Percentiles rank a stretch among this genome's conserved stretches.
Evolutionary conservation across 64 coral and sea anemone genomes (phyloP).

Genomic region (Dendrophyllia cribrosa): DNA sequence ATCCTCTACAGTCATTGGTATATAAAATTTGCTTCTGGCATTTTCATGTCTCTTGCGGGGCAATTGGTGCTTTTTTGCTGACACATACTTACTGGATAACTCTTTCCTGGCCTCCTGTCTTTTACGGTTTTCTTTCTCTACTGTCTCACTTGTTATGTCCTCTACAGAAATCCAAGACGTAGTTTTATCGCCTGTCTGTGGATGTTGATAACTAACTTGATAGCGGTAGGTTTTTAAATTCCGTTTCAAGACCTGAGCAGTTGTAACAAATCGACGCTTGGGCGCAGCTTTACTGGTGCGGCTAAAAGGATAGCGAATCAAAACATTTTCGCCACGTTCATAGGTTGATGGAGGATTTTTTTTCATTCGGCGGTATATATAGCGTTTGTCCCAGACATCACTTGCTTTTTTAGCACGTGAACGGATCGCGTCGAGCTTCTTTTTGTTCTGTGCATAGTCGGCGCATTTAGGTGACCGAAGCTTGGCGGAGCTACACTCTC

Average conservation of each 20-base stretch:
- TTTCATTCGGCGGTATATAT: constrained; percentile 38
- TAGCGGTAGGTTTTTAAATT: constrained; percentile 32
- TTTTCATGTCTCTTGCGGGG: constrained; percentile 5
- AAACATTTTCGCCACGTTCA: constrained; percentile 54
- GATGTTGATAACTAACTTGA: constrained; percentile 29
- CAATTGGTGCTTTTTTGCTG: constrained; percentile 25
- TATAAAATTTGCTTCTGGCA: constrained; percentile 53
- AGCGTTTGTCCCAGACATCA: constrained; percentile 46
- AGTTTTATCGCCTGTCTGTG: neutral
- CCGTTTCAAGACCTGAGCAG: constrained; percentile 21
- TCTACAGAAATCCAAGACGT: constrained; percentile 62
- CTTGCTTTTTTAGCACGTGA: neutral
- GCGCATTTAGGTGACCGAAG: neutral
- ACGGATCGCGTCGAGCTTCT: neutral
- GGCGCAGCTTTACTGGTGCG: constrained; percentile 23
- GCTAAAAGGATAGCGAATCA: constrained; percentile 59
- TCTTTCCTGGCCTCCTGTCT: constrained; percentile 42
- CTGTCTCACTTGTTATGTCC: constrained; percentile 56
- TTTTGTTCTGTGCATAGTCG: constrained; percentile 3
- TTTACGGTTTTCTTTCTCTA: constrained; percentile 43
- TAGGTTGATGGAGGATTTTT: constrained; percentile 60
- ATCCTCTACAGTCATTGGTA: constrained; percentile 43
- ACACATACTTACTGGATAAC: constrained; percentile 52
- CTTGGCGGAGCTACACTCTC: too few species aligned
- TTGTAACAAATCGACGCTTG: constrained; percentile 47